These are phyloP conservation scores for Fundulus diaphanus DNA, from an alignment of 2,797 vertebrate species.

Conservation along the genomic window DNA sequence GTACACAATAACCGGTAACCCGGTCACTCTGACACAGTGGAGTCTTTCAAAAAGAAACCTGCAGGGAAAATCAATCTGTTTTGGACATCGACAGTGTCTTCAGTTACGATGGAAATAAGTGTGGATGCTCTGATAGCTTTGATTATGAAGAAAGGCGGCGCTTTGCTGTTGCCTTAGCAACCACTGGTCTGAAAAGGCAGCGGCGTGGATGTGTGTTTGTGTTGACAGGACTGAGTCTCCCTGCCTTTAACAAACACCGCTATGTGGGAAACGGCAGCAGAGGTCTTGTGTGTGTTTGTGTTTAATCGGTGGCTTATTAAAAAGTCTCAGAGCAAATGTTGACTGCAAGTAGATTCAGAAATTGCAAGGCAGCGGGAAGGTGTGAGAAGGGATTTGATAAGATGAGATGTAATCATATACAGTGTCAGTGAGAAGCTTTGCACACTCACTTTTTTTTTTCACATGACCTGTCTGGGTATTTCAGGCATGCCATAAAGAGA, in stretches of 20 bases:
- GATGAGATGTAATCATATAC: slow-evolving; percentile 32
- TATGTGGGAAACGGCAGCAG: slow-evolving; percentile 17
- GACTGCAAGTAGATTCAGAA: slow-evolving; percentile 37
- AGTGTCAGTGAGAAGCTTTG: slow-evolving; percentile 25
- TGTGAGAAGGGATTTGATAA: slow-evolving; percentile 10
- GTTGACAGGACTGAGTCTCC: slow-evolving; percentile 35
- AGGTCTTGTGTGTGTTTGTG: slow-evolving; percentile 24
- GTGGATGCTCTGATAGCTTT: slow-evolving; percentile 58
- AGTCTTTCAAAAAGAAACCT: neutral
- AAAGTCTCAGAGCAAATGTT: slow-evolving; percentile 47
- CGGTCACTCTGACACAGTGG: neutral
- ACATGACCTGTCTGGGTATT: too few species aligned
- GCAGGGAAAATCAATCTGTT: slow-evolving; percentile 22
- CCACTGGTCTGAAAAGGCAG: slow-evolving; percentile 52
- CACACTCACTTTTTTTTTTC: slow-evolving; percentile 20
- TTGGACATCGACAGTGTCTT: slow-evolving; percentile 7
- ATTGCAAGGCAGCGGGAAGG: slow-evolving; percentile 26
- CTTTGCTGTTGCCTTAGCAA: slow-evolving; percentile 73
- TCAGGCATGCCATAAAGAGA: too few species aligned
- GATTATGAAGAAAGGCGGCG: slow-evolving; percentile 60
- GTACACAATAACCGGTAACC: neutral
- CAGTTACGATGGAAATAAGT: slow-evolving; percentile 57
- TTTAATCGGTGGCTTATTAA: slow-evolving; percentile 53
- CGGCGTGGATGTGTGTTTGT: slow-evolving; percentile 32
- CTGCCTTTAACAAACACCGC: slow-evolving; percentile 49